Conservation (phyloP, 2,888 invertebrate genomes). For the Calephelis perditalis region DNA sequence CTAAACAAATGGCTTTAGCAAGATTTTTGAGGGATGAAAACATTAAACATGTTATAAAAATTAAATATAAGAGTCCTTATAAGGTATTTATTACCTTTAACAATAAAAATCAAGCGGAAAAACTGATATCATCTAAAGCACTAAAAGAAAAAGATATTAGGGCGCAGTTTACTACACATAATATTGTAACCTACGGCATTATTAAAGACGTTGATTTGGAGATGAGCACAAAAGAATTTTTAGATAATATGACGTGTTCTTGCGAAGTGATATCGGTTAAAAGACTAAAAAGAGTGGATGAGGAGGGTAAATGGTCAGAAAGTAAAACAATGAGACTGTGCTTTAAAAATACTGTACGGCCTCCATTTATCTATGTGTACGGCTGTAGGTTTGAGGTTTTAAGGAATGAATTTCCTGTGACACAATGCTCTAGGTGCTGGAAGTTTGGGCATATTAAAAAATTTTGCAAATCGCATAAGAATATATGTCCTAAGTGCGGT, state of each 20-base stretch:
- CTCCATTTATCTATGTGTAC: constrained; percentile 17
- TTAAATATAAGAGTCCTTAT: constrained; percentile 13
- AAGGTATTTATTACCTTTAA: constrained; percentile 3
- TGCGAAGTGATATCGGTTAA: constrained; percentile 1
- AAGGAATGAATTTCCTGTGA: constrained; percentile 17
- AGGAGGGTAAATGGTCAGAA: constrained; percentile 16
- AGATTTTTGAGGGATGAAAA: constrained; percentile 15
- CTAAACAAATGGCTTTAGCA: constrained; percentile 17
- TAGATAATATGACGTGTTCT: constrained; percentile 5
- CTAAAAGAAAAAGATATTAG: constrained; percentile 2
- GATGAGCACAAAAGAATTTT: background rate
- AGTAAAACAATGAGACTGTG: constrained; percentile 16
- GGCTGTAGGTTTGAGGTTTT: constrained; percentile 21
- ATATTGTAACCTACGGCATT: background rate
- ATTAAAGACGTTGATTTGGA: constrained; percentile 11
- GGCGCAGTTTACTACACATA: background rate
- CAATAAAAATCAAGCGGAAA: background rate
- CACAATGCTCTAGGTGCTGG: constrained; percentile 17
- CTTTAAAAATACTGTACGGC: constrained; percentile 11
- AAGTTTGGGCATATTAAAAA: constrained; percentile 16
- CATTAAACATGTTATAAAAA: constrained; percentile 12
- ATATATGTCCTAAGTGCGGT: constrained; percentile 23
- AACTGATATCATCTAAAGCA: background rate
- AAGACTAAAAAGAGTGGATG: constrained; percentile 10
- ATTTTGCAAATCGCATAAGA: constrained; percentile 17